A percentile compares a stretch with the other conserved stretches of the same genome.
Evolutionary conservation across 2,113 vertebrate genomes (phyloP).

Genomic region (Malurus melanocephalus): DNA sequence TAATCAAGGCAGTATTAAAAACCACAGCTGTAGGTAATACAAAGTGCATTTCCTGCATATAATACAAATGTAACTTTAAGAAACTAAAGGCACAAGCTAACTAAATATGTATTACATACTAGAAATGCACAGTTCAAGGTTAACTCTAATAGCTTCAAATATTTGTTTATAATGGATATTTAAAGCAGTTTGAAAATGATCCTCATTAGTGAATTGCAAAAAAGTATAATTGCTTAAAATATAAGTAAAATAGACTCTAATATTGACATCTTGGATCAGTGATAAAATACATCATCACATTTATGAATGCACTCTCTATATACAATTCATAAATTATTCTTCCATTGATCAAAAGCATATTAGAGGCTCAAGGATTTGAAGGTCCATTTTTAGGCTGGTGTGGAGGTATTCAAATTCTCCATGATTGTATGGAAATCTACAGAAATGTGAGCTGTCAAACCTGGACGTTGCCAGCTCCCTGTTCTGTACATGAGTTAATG

Average conservation of each 20-base stretch:
- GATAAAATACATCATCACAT: slow-evolving; percentile 73
- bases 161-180: slow-evolving; percentile 70
- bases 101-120: slow-evolving; percentile 80
- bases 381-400: slow-evolving; percentile 72
- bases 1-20: slow-evolving; percentile 79
- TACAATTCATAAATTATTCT: slow-evolving; percentile 71
- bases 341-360: slow-evolving; percentile 69
- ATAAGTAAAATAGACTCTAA: slow-evolving; percentile 76
- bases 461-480: slow-evolving; percentile 7
- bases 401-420: slow-evolving; percentile 77
- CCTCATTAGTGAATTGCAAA: slow-evolving; percentile 69
- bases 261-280: slow-evolving; percentile 72
- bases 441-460: slow-evolving; percentile 22
- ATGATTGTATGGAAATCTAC: slow-evolving; percentile 49
- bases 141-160: slow-evolving; percentile 70
- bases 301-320: slow-evolving; percentile 73
- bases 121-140: slow-evolving; percentile 79
- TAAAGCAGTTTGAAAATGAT: slow-evolving; percentile 75
- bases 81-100: slow-evolving; percentile 82
- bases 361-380: slow-evolving; percentile 69
- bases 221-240: slow-evolving; percentile 72
- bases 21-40: slow-evolving; percentile 70
- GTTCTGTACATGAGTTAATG: slow-evolving; percentile 20
- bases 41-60: slow-evolving; percentile 80
- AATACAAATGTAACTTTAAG: slow-evolving; percentile 77